phyloP scores from a whole-genome alignment of 2,797 vertebrate species.

The Ceryle rudis region DNA sequence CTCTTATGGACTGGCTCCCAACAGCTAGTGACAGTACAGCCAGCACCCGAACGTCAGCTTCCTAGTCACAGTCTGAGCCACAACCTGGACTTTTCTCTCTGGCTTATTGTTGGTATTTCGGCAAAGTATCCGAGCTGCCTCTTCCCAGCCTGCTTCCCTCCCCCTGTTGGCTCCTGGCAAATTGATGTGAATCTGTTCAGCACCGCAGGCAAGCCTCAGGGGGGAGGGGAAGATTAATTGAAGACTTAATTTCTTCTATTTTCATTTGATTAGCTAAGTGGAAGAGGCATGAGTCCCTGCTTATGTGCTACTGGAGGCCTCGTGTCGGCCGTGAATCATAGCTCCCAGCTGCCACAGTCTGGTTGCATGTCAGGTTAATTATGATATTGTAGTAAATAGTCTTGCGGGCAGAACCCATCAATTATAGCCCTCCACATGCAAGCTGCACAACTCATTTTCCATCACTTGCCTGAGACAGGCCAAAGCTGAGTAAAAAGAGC shows the following conservation, averaged over 20 bases:
- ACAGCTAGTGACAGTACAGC: rapidly evolving
- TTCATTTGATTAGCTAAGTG: background rate
- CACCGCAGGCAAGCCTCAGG: background rate
- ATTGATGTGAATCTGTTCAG: background rate
- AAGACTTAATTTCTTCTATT: slow-evolving; percentile 3
- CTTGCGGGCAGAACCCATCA: background rate
- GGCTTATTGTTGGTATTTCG: background rate
- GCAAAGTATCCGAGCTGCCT: background rate
- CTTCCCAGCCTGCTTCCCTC: background rate
- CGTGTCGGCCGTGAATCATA: background rate
- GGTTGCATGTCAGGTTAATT: background rate
- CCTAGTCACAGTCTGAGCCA: background rate
- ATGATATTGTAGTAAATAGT: background rate
- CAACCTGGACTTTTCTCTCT: background rate
- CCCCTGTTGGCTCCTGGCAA: background rate
- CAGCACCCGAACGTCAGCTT: background rate
- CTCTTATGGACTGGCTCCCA: background rate
- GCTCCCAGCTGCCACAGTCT: background rate
- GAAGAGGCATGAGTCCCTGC: background rate
- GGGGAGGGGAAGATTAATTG: slow-evolving; percentile 2
- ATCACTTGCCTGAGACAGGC: background rate
- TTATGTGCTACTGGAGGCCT: background rate
- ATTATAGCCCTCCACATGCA: background rate
- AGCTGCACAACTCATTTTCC: background rate
- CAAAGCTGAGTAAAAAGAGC: background rate